These are phyloP conservation scores for Phrynocephalus versicolor DNA, from an alignment of 2,113 vertebrate species.

Conservation along the genomic window DNA sequence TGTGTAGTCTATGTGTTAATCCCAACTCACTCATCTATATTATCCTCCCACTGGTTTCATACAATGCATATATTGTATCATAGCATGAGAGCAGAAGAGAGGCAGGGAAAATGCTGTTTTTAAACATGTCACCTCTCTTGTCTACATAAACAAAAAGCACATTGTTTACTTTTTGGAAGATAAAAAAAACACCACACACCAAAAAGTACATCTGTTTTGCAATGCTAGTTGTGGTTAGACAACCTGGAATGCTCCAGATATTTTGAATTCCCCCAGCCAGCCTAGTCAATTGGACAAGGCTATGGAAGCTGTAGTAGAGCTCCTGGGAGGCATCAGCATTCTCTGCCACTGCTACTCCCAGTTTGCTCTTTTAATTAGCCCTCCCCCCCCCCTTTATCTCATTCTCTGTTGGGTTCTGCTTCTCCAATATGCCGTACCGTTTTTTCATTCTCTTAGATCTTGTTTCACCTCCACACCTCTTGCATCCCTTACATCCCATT, in stretches of 20 bases:
- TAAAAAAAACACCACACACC: no score
- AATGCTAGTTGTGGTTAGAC: neutral
- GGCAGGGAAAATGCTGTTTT: no score
- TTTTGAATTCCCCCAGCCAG: neutral
- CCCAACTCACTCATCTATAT: no score
- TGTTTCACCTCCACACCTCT: neutral
- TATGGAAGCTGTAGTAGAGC: neutral
- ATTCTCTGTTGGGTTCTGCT: no score
- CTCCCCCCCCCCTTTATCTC: no score
- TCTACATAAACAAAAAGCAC: no score
- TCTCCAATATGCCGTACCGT: neutral
- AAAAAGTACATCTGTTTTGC: no score
- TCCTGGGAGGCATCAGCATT: no score
- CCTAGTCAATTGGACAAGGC: neutral
- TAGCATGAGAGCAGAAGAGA: neutral
- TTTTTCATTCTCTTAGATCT: neutral
- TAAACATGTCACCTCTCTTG: no score
- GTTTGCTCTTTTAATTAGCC: neutral
- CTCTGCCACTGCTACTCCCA: neutral
- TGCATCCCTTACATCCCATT: neutral
- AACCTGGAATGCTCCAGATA: neutral
- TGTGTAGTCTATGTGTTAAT: no score
- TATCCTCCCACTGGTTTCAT: no score
- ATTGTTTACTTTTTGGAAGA: neutral
- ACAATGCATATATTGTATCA: neutral